Evolutionary conservation across 2,888 invertebrate species (phyloP), one percentile per base, ranked within the genome.

Genomic region (Aphrophora alni): DNA sequence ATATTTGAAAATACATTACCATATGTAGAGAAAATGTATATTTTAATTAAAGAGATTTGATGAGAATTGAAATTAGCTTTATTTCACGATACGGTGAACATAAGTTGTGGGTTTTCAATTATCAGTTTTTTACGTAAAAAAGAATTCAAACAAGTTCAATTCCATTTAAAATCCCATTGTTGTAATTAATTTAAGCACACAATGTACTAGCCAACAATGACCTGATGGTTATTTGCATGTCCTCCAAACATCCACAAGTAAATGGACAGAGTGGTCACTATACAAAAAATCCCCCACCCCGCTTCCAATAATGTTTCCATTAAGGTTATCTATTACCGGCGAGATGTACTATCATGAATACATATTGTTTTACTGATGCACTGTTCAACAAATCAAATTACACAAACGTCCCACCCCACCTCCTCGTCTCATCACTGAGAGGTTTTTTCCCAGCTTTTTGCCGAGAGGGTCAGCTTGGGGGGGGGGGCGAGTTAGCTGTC

Each of bases 291-390:
- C n/a, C n/a, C n/a, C n/a, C n/a, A n/a, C n/a, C n/a, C 21, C 59
- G 21, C 21, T 21, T 33, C 21, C 59, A 59, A 59, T 59, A 59
- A 21, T 21, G 59, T 59, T 21, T 59, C 59, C 59, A 59, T 59
- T 59, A 59, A n/a, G 59, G 21, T 59, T 59, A 59, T 59, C 59
- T 59, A 59, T 59, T 59, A 59, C 59, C 1, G 21, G 59, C n/a
- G 59, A 59, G 21, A 59, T 21, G 59, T 44, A 44, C 59, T 21
- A 59, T 59, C 59, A 59, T 59, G 59, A 59, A 59, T 59, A 59
- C 59, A 59, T 59, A 59, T 59, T 59, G 59, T 59, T 59, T 59
- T 59, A 59, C 59, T 59, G 59, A 59, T 59, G 59, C 59, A 21
- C 59, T 59, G 59, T 59, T 59, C 21, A 21, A 21, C 59, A 59